These are phyloP conservation scores for Carassius auratus DNA, from an alignment of 2,113 vertebrate genomes.

Conservation along the genomic window DNA sequence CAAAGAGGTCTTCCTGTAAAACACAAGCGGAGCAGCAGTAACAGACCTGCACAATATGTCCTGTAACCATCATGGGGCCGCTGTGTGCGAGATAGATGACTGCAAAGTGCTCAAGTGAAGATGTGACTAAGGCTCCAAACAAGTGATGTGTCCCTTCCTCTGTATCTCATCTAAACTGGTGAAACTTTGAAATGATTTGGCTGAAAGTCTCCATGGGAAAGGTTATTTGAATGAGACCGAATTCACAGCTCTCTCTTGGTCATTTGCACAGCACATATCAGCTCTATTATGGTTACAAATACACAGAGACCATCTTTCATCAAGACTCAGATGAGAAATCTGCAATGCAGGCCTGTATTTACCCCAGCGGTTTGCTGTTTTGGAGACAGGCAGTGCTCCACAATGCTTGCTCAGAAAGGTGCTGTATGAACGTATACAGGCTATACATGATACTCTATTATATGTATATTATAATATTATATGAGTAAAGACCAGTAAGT, in stretches of 20 bases:
- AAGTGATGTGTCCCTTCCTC: neutral
- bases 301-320: conserved; percentile 1
- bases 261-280: conserved; percentile 25
- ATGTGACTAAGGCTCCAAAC: neutral
- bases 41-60: conserved; percentile 6
- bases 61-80: conserved; percentile 53
- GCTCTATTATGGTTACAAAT: conserved; percentile 37
- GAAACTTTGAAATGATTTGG: neutral
- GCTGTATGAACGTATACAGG: conserved; percentile 36
- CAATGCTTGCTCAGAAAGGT: conserved; percentile 42
- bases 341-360: neutral
- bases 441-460: conserved; percentile 13
- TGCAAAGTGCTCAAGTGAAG: neutral
- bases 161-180: neutral
- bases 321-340: conserved; percentile 26
- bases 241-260: neutral
- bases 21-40: conserved; percentile 10
- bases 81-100: conserved; percentile 11
- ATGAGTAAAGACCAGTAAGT: conserved; percentile 2
- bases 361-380: conserved; percentile 28
- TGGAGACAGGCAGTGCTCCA: conserved; percentile 34
- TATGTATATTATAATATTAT: conserved; percentile 17
- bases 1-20: conserved; percentile 94
- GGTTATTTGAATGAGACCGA: neutral
- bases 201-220: neutral